A percentile compares a stretch with the other conserved stretches of the same genome.
Evolutionary conservation across 1,140 invertebrate genomes (phyloP).

Genomic region (Oncopeltus fasciatus): DNA sequence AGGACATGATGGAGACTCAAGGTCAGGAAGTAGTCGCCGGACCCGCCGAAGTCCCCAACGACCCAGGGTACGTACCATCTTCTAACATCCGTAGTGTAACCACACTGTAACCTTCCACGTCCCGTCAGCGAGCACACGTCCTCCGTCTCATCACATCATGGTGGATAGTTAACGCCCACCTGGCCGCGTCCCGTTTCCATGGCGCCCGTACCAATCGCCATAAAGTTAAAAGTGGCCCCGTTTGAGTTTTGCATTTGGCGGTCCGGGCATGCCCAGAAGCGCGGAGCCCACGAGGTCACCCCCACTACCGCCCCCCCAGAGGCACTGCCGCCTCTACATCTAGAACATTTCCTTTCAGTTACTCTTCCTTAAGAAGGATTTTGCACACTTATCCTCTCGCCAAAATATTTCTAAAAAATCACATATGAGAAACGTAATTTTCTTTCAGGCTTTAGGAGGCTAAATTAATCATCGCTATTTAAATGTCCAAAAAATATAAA

Average conservation of each 20-base stretch:
- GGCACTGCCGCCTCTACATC: too few relatives aligned
- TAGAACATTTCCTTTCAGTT: too few relatives aligned
- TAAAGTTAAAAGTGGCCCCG: too few relatives aligned
- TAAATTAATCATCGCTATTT: too few relatives aligned
- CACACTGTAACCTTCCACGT: neutral
- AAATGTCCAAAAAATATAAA: too few relatives aligned
- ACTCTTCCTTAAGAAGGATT: too few relatives aligned
- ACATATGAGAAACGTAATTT: too few relatives aligned
- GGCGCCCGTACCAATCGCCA: neutral
- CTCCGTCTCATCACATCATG: too few relatives aligned
- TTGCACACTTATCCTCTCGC: too few relatives aligned
- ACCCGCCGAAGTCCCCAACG: constrained; percentile 22
- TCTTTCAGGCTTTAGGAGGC: too few relatives aligned
- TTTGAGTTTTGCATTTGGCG: constrained; percentile 13
- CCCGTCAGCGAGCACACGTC: too few relatives aligned
- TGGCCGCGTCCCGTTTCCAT: neutral
- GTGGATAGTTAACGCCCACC: neutral
- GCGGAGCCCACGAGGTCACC: neutral
- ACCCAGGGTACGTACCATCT: constrained; percentile 21
- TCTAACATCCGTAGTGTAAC: neutral
- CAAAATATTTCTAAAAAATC: too few relatives aligned
- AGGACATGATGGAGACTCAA: constrained; percentile 21
- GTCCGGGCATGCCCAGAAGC: neutral
- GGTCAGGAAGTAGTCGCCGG: constrained; percentile 20
- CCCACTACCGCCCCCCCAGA: neutral